Evolutionary conservation across 2,888 invertebrate species (phyloP).

Genomic region (Ophion ellenae): DNA sequence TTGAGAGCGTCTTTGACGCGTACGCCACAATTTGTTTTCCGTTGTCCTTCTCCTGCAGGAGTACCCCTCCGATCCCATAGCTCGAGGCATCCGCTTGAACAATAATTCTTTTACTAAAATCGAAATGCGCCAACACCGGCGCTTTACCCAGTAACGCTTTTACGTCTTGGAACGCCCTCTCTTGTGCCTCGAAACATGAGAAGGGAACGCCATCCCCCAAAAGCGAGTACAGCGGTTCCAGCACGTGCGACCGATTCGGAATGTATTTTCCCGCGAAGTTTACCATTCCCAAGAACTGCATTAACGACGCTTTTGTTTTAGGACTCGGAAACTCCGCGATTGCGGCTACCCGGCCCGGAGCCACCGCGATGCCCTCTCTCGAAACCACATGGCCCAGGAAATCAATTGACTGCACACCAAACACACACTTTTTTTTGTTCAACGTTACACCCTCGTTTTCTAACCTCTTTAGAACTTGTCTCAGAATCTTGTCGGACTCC

Average conservation of each 20-base stretch:
- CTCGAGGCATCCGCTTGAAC: constrained; percentile 74
- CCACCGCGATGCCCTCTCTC: constrained; percentile 57
- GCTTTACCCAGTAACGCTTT: constrained; percentile 70
- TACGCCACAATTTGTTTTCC: constrained; percentile 73
- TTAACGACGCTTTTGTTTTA: constrained; percentile 61
- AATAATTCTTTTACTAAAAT: constrained; percentile 64
- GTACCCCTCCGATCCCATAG: constrained; percentile 74
- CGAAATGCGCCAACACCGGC: constrained; percentile 74
- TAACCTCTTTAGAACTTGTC: constrained; percentile 63
- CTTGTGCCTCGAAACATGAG: constrained; percentile 63
- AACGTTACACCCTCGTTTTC: constrained; percentile 69
- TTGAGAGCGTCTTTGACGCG: constrained; percentile 74
- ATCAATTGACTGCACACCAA: constrained; percentile 64
- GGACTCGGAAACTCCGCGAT: constrained; percentile 61
- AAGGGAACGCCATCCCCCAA: constrained; percentile 58
- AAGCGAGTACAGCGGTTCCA: constrained; percentile 62
- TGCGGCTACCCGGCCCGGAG: constrained; percentile 57
- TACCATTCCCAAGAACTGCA: constrained; percentile 64
- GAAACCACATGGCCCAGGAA: constrained; percentile 71
- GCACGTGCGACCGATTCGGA: constrained; percentile 68
- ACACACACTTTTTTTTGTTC: constrained; percentile 72
- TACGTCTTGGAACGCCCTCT: constrained; percentile 69
- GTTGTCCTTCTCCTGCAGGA: constrained; percentile 71
- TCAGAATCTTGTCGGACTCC: constrained; percentile 64
- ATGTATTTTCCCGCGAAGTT: constrained; percentile 64